Evolutionary conservation across 1,140 invertebrate genomes (phyloP), one percentile per base, ranked within the genome.

Genomic region (Protaetia brevitarsis): DNA sequence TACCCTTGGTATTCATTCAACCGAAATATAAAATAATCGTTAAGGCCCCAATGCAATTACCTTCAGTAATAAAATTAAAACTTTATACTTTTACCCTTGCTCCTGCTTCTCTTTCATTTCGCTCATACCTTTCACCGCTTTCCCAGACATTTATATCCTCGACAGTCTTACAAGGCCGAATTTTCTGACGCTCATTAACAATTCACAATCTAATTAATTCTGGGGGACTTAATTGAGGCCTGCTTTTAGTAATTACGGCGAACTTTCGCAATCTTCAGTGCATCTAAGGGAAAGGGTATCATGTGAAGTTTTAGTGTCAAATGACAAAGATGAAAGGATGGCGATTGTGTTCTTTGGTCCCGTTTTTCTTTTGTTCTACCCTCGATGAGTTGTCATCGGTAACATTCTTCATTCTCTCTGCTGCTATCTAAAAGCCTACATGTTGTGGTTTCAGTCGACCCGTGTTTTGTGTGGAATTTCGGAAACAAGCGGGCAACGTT

Each of bases 131-230:
- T 10, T 51, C 26, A 8, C 16, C 3, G 41, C 13, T 51, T 51
- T 51, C 11, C 41, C 41, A n/a, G 16, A 23, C 41, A 23, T 51
- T 51, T 51, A 23, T 23, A 51, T 23, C 16, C 41, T 37, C 41
- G 41, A 23, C 19, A 51, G 19, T 2, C 41, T 51, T 11, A 51
- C 7, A 10, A 51, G 13, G 8, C 11, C 6, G 26, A 21, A 51
- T 51, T 51, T 51, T 51, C 41, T 51, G 41, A 19, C 13, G 7
- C 41, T 51, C 41, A 51, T 51, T 51, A 51, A 51, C 41, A 51
- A 51, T 51, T 51, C 41, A 51, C 21, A 51, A 51, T 51, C 41
- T 51, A 51, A 51, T 51, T 51, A 51, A 51, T 51, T 51, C 41
- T 11, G 19, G 6, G 19, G 19, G 41, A 10, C 19, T 51, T 51